Percentiles rank a stretch among this genome's conserved stretches.
These are phyloP conservation scores for Parambassis ranga DNA, from an alignment of 2,797 vertebrate species.

Conservation along the genomic window DNA sequence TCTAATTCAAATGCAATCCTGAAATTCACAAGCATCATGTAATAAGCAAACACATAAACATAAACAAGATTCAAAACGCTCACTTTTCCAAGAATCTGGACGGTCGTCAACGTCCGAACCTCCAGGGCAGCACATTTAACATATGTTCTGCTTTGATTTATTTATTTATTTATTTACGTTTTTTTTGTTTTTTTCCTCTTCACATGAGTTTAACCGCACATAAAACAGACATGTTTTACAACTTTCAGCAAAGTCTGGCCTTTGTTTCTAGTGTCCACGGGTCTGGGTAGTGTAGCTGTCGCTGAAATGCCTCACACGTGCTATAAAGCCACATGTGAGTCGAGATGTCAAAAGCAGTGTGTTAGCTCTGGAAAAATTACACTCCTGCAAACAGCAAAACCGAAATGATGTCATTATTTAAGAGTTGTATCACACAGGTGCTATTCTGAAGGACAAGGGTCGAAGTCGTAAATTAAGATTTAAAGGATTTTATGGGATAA, in stretches of 20 bases:
- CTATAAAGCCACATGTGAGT: slow-evolving; percentile 59
- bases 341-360: slow-evolving; percentile 42
- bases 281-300: slow-evolving; percentile 48
- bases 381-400: slow-evolving; percentile 32
- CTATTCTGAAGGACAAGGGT: neutral
- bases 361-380: slow-evolving; percentile 39
- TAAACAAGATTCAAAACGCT: slow-evolving; percentile 3
- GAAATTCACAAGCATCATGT: slow-evolving; percentile 15
- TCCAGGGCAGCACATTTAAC: slow-evolving; percentile 32
- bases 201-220: slow-evolving; percentile 34
- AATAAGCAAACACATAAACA: slow-evolving; percentile 3
- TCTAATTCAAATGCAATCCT: slow-evolving; percentile 12
- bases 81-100: slow-evolving; percentile 23
- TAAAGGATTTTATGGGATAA: too few species aligned
- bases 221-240: slow-evolving; percentile 46
- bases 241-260: slow-evolving; percentile 49
- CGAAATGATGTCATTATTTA: slow-evolving; percentile 14
- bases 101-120: slow-evolving; percentile 25
- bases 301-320: slow-evolving; percentile 56
- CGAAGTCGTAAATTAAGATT: slow-evolving; percentile 9
- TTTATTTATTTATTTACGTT: too few species aligned
- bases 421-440: slow-evolving; percentile 20
- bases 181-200: too few species aligned
- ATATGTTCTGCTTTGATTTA: slow-evolving; percentile 26
- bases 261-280: slow-evolving; percentile 39